Conservation (phyloP, 2,797 vertebrate species). For the Oophaga sylvatica region DNA sequence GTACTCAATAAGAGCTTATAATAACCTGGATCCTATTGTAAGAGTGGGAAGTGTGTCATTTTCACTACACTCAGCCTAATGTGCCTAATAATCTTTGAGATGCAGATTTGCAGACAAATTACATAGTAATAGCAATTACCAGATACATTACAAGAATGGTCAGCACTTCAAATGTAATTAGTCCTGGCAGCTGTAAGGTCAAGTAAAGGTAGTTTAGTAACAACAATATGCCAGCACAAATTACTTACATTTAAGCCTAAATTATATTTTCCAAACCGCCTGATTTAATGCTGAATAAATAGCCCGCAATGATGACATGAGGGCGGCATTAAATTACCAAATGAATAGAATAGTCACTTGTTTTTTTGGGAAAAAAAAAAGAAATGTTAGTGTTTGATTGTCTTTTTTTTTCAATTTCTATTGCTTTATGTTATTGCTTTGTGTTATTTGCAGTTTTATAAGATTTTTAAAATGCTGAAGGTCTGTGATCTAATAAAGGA, state of each 20-base stretch:
- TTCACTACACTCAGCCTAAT: constrained; percentile 43
- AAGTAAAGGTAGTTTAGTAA: constrained; percentile 77
- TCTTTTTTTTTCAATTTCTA: constrained; percentile 72
- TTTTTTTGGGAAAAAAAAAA: constrained; percentile 62
- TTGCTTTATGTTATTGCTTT: constrained; percentile 70
- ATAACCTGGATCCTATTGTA: constrained; percentile 16
- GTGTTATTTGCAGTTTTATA: constrained; percentile 69
- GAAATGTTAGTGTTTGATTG: not conserved
- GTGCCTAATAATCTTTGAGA: constrained; percentile 64
- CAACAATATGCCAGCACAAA: constrained; percentile 73
- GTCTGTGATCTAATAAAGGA: constrained; percentile 70
- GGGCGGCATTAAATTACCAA: constrained; percentile 68
- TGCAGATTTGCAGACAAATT: constrained; percentile 64
- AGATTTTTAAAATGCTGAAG: constrained; percentile 69
- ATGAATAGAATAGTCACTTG: constrained; percentile 72
- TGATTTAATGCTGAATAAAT: constrained; percentile 77
- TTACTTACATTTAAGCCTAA: constrained; percentile 76
- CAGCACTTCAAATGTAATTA: constrained; percentile 77
- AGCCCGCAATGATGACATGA: constrained; percentile 72
- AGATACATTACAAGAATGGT: constrained; percentile 70
- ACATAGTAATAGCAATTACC: constrained; percentile 67
- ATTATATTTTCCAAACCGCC: constrained; percentile 75
- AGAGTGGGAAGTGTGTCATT: constrained; percentile 18
- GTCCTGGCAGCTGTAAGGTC: constrained; percentile 76
- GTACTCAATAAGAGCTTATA: constrained; percentile 23